phyloP scores from a whole-genome alignment of 2,888 invertebrate species.

The Melinaea menophilus region DNA sequence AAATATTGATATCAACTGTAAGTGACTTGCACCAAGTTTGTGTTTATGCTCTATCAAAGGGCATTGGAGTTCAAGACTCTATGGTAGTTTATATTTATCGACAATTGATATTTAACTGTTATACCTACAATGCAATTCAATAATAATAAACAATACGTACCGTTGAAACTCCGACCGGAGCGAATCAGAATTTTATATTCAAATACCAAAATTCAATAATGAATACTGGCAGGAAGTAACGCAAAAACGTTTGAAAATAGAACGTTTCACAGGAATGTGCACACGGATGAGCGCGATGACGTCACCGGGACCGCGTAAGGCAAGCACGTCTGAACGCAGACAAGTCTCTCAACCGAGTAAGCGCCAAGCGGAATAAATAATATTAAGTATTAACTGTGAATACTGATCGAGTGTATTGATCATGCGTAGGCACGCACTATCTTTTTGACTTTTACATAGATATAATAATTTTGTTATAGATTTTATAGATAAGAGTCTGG shows the following conservation, averaged over 20 bases:
- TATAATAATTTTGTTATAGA: background rate
- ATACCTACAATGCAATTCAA: background rate
- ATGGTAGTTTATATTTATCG: background rate
- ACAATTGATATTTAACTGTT: background rate
- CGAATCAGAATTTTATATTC: constrained; percentile 13
- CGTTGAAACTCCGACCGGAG: constrained; percentile 17
- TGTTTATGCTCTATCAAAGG: constrained; percentile 5
- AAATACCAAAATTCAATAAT: constrained; percentile 13
- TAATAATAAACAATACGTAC: constrained; percentile 19
- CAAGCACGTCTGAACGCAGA: constrained; percentile 25
- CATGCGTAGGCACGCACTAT: constrained; percentile 1
- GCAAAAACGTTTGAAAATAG: constrained; percentile 11
- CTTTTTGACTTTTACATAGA: background rate
- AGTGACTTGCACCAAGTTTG: constrained; percentile 4
- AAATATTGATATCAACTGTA: background rate
- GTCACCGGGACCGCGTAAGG: constrained; percentile 19
- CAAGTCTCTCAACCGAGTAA: constrained; percentile 21
- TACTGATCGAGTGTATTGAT: background rate
- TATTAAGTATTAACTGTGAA: constrained; percentile 14
- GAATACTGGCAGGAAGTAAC: constrained; percentile 16
- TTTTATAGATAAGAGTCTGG: background rate
- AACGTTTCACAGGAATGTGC: constrained; percentile 15
- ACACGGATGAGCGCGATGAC: constrained; percentile 16
- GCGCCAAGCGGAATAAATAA: constrained; percentile 1
- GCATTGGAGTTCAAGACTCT: constrained; percentile 1